phyloP scores from a whole-genome alignment of 2,888 invertebrate genomes.

The Noctua janthina region DNA sequence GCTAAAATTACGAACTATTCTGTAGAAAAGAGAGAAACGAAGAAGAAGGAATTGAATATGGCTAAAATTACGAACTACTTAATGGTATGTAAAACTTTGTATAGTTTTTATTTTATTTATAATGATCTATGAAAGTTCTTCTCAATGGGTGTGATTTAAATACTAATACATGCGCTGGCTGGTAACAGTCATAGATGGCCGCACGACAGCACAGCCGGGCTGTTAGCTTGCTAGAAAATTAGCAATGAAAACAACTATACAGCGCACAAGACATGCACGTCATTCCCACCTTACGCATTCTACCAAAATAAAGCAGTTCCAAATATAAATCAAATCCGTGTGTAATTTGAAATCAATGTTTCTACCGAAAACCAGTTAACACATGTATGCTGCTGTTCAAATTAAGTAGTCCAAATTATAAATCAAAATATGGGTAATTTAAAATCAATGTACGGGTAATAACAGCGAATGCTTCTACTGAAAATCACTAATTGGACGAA shows the following conservation, averaged over 20 bases:
- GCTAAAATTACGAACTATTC: neutral
- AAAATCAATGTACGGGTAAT: conserved; percentile 20
- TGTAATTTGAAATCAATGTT: conserved; percentile 10
- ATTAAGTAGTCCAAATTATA: conserved; percentile 26
- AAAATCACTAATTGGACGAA: conserved; percentile 34
- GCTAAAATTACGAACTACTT: neutral
- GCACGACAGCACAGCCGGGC: neutral
- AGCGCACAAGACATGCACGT: neutral
- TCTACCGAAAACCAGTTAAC: conserved; percentile 1
- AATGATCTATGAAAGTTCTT: neutral
- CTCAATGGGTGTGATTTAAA: neutral
- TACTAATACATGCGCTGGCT: neutral
- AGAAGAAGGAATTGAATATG: neutral
- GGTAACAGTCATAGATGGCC: neutral
- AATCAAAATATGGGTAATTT: conserved; percentile 36
- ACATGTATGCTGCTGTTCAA: conserved; percentile 8
- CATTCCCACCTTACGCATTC: neutral
- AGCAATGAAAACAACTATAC: neutral
- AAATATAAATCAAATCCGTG: neutral
- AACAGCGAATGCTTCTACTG: conserved; percentile 13
- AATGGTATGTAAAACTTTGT: neutral
- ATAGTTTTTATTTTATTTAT: neutral
- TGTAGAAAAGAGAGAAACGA: neutral
- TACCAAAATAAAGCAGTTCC: neutral
- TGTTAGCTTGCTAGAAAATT: neutral